Base-by-base conservation (phyloP, 2,113 vertebrate species). In the Solenodon paradoxus region DNA sequence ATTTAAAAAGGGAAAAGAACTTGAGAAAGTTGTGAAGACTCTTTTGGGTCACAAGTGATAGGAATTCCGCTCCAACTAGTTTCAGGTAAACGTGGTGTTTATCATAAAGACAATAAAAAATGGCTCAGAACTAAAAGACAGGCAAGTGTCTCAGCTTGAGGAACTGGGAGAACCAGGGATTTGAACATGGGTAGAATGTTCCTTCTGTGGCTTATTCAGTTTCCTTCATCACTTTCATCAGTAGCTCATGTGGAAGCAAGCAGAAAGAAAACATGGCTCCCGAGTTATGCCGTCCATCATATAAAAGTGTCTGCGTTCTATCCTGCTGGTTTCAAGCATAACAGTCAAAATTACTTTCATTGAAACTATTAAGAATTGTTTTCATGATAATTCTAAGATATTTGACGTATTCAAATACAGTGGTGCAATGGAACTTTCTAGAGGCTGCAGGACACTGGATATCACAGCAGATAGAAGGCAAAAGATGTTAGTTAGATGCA, bases 71-170 rank as follows among this genome's bases (percentile, higher is more conserved):
- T 82, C 49, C 22, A 38, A 35, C 3, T 86, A 59, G 13, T 78
- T 86, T 85, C 88, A 86, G 38, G 12, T 51, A 35, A 85, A 96
- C 79, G 42, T 7, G 75, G 28, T 30, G 85, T 63, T 83, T 84
- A 90, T 88, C 61, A 84, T 86, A 30, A 93, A 88, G 69, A 45
- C 95, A 71, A 82, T 49, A 95, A 53, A 83, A n/a, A 77, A 35
- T 71, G n/a, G 24, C 40, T 55, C 42, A 47, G 47, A 92, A 69
- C 11, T 77, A 45, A 49, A 86, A 74, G 68, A 66, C 10, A 72
- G 69, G 40, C 64, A 38, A 35, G 24, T 26, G 9, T 26, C 5
- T 7, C 19, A 77, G 55, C 47, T 92, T 92, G n/a, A 35, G 16
- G 64, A 82, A 59, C 19, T 78, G 10, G 51, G 59, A 92, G 66